Base-by-base conservation (phyloP, 2,113 vertebrate species). In the Sander vitreus region DNA sequence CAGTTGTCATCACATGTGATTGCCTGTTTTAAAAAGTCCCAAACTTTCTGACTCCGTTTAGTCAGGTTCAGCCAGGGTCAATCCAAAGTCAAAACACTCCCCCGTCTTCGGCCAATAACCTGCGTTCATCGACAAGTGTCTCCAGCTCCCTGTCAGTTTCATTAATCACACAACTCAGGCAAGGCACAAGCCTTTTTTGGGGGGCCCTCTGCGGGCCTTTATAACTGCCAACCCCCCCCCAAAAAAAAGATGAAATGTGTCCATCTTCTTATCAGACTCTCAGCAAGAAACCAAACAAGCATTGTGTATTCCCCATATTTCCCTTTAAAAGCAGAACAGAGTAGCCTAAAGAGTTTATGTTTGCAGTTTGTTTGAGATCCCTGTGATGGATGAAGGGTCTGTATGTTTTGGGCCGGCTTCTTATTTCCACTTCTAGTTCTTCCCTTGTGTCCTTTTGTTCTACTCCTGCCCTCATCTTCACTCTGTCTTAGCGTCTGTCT, bases 1-100 rank as follows among this genome's bases (percentile, higher is more conserved):
- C 86, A 85, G 86, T 81, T 93, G 91, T 93, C 93, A 88, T 90
- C 90, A 80, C 84, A 13, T 85, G 82, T 80, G 87, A 90, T 88
- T 85, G 88, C 62, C 63, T 89, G 88, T 85, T 88, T 39, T 88
- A 64, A 85, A 87, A 86, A 83, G 68, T 45, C 68, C 76, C 76
- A 90, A 88, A 79, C 81, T 83, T 64, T 88, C 78, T 81, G 72
- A 68, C 39, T 85, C 36, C 57, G 55, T 76, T 82, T 50, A 36
- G 71, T 74, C 50, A 19, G 77, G 87, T 79, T 82, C 85, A 89
- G 81, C 66, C 81, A 2, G 72, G 88, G 88, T 92, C 85, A 82
- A 11, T 5, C 23, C 39, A 7, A 54, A 69, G 50, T 69, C 67
- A 67, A 81, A 82, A 76, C 77, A 73, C 73, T 3, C 5, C 25